These are phyloP conservation scores for Ooceraea biroi DNA, from an alignment of 1,140 invertebrate genomes.

Conservation along the genomic window DNA sequence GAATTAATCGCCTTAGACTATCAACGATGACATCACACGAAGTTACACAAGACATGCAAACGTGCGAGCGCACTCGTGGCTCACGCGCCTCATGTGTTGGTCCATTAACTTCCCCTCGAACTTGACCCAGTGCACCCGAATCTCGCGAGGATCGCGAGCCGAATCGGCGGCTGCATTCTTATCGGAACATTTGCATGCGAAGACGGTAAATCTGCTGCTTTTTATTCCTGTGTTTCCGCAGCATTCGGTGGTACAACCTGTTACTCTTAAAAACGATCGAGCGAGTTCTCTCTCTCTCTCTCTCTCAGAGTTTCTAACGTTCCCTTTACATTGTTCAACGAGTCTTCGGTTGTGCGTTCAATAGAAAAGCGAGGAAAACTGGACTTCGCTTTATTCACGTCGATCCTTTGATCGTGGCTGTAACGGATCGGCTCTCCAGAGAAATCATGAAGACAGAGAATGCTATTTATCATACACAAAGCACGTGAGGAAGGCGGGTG, in stretches of 20 bases:
- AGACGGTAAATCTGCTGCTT: slow-evolving; percentile 61
- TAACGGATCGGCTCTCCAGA: neutral
- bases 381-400: slow-evolving; percentile 7
- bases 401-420: neutral
- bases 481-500: too few relatives aligned
- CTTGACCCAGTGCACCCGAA: slow-evolving; percentile 45
- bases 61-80: slow-evolving; percentile 20
- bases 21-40: slow-evolving; percentile 20
- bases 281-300: slow-evolving; percentile 6
- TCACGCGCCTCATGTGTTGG: slow-evolving; percentile 22
- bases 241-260: slow-evolving; percentile 59
- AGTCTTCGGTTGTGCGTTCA: neutral
- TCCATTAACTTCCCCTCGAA: slow-evolving; percentile 47
- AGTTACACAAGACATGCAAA: slow-evolving; percentile 49
- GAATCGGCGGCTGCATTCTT: slow-evolving; percentile 57
- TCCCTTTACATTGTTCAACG: slow-evolving; percentile 16
- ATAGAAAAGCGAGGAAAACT: neutral
- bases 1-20: slow-evolving; percentile 56
- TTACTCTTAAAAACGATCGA: slow-evolving; percentile 66
- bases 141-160: slow-evolving; percentile 20
- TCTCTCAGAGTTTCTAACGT: slow-evolving; percentile 38
- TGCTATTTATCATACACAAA: too few relatives aligned
- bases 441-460: neutral
- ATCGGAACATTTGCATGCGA: slow-evolving; percentile 57
- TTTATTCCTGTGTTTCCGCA: slow-evolving; percentile 53